phyloP scores from a whole-genome alignment of 2,888 invertebrate species.

The Plagodis pulveraria region DNA sequence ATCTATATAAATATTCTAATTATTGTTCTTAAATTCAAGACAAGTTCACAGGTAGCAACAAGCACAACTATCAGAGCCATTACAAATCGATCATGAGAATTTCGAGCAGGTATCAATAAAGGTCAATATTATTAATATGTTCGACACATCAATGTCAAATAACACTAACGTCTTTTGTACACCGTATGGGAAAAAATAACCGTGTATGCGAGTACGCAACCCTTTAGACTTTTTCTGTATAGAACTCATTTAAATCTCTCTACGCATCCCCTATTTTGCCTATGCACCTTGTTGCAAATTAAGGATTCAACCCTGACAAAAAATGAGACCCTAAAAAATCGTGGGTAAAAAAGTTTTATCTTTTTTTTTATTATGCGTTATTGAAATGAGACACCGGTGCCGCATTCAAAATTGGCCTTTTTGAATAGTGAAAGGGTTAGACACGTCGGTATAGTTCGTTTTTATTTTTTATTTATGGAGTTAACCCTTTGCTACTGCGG shows the following conservation, averaged over 20 bases:
- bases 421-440: constrained; percentile 73
- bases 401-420: constrained; percentile 83
- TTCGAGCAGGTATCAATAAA: constrained; percentile 39
- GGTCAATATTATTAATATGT: constrained; percentile 56
- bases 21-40: not conserved
- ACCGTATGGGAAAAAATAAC: constrained; percentile 71
- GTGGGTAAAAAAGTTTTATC: constrained; percentile 82
- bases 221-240: constrained; percentile 72
- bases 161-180: constrained; percentile 70
- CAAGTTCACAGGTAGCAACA: not conserved
- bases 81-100: constrained; percentile 47
- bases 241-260: constrained; percentile 78
- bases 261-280: constrained; percentile 71
- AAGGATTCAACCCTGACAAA: constrained; percentile 75
- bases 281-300: constrained; percentile 85
- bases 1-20: too few relatives aligned
- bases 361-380: constrained; percentile 77
- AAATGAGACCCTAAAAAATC: constrained; percentile 79
- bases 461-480: constrained; percentile 51
- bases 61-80: constrained; percentile 19
- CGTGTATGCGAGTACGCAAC: constrained; percentile 46
- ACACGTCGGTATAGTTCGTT: constrained; percentile 64
- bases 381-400: constrained; percentile 84
- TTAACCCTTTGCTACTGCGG: constrained; percentile 71
- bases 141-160: constrained; percentile 73